Evolutionary conservation across 2,888 invertebrate genomes (phyloP).

Genomic region (Acanthosepion esculentum): DNA sequence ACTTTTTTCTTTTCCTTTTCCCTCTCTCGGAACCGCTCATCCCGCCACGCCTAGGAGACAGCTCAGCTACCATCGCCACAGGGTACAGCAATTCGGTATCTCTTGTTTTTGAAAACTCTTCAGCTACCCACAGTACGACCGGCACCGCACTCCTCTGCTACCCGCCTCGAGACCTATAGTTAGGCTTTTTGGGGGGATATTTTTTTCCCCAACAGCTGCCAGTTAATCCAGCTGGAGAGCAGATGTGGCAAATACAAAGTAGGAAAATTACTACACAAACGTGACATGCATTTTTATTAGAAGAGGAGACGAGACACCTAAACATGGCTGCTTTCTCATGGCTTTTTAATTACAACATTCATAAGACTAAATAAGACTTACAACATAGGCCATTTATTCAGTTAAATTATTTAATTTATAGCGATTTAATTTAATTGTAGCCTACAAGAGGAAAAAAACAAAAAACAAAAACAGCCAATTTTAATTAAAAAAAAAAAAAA

Average conservation of each 20-base stretch:
- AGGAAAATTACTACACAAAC: constrained; percentile 17
- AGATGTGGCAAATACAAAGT: constrained; percentile 1
- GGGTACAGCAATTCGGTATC: neutral
- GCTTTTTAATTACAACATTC: neutral
- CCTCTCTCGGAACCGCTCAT: neutral
- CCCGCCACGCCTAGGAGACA: neutral
- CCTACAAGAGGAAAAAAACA: neutral
- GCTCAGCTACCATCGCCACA: neutral
- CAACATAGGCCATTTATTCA: neutral
- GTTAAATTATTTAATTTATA: neutral
- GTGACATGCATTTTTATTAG: neutral
- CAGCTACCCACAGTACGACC: neutral
- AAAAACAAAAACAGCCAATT: neutral
- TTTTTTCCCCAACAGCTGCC: neutral
- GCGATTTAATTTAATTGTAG: neutral
- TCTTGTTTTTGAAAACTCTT: neutral
- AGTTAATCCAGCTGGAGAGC: constrained; percentile 21
- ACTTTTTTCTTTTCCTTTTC: neutral
- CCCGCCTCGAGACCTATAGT: neutral
- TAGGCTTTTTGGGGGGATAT: neutral
- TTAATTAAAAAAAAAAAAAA: neutral
- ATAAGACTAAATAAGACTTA: neutral
- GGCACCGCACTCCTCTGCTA: constrained; percentile 33
- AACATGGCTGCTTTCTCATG: neutral
- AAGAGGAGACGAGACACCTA: neutral